A percentile compares a stretch with the other conserved stretches of the same genome.
phyloP scores from a whole-genome alignment of 2,888 invertebrate species.

The Drepana falcataria region DNA sequence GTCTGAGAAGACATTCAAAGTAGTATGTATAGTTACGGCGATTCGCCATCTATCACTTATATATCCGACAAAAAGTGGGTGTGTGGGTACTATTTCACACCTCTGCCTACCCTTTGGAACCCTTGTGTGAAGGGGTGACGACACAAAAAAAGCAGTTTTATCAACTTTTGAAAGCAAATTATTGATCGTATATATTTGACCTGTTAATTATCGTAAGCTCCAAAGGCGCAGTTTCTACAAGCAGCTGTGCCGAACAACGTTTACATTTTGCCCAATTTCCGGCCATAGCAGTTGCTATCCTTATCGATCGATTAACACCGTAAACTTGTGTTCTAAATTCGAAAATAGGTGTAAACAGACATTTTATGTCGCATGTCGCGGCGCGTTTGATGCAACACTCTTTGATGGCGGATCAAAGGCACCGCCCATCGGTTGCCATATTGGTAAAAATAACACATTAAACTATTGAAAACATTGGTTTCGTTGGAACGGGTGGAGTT shows the following conservation, averaged over 20 bases:
- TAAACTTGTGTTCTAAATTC: slow-evolving; percentile 2
- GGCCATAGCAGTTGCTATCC: neutral
- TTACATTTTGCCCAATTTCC: slow-evolving; percentile 4
- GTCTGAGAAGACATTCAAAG: no score
- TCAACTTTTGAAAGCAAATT: no score
- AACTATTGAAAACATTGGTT: slow-evolving; percentile 46
- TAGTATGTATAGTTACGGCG: no score
- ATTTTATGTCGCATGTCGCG: slow-evolving; percentile 41
- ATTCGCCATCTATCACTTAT: no score
- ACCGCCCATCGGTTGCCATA: slow-evolving; percentile 61
- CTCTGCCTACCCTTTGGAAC: no score
- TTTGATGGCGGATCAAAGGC: slow-evolving; percentile 63
- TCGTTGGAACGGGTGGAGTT: slow-evolving; percentile 19
- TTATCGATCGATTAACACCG: slow-evolving; percentile 3
- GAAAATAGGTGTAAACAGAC: slow-evolving; percentile 5
- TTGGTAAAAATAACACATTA: slow-evolving; percentile 72
- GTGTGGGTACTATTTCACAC: no score
- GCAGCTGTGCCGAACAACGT: neutral
- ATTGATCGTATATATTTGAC: no score
- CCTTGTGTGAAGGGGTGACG: no score
- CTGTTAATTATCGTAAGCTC: no score
- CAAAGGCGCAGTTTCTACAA: neutral
- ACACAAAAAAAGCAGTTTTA: no score
- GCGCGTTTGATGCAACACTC: slow-evolving; percentile 38
- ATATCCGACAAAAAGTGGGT: no score